Base-by-base conservation (phyloP, 2,113 vertebrate genomes). In the Pagrus major region DNA sequence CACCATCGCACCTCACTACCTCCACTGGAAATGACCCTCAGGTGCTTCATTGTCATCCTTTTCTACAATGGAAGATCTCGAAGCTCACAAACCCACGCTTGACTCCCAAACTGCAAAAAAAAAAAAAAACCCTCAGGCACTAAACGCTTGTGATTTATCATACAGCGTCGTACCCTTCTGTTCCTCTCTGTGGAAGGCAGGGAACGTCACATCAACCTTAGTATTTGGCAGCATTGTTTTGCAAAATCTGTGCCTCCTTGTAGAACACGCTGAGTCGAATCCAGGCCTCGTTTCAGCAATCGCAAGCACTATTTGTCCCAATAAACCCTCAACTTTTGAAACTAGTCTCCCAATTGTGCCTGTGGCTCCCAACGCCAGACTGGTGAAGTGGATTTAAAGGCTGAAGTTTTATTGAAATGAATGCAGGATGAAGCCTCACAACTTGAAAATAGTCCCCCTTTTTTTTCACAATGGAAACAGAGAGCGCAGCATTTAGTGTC, bases 251-350 rank as follows among this genome's bases (percentile, higher is more conserved):
- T 46, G 70, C 51, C n/a, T 61, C 55, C 65, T 76, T 58, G 59
- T 71, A 52, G 31, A 82, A 76, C 37, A 65, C 10, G 21, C 56
- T 27, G 51, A 60, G 58, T 9, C 44, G 20, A 21, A 86, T 71
- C 70, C 52, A 56, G 54, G 56, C 23, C 14, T 76, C 39, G 29
- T 82, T 90, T 82, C 46, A 42, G 42, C 63, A n/a, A 10, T 1
- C 67, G 71, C 65, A 46, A 83, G 86, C 76, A 58, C 4, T 25
- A 15, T 54, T 76, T 63, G 56, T 84, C 35, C 54, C 70, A 76
- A 51, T 46, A 86, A 89, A 77, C 9, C 47, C n/a, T 60, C 21
- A 76, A 71, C 74, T 89, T 83, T 71, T 39, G 61, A 65, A 58
- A 81, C 65, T 25, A 31, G 63, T 66, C 76, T 46, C 42, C 7